Percentiles rank a stretch among this genome's conserved stretches.
These are phyloP conservation scores for Periophthalmus magnuspinnatus DNA, from an alignment of 2,797 vertebrate species.

Conservation along the genomic window DNA sequence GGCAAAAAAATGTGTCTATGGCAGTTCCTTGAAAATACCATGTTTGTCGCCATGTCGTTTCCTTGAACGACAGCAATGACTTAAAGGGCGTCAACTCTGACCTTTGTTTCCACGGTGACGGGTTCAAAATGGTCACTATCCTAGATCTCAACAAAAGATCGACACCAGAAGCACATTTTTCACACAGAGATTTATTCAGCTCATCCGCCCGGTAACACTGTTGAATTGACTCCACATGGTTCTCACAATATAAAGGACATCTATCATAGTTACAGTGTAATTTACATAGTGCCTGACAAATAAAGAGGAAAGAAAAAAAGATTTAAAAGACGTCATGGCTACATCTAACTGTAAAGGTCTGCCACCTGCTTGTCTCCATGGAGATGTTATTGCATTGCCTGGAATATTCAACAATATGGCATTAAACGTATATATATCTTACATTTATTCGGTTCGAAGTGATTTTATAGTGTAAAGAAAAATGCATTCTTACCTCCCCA, in stretches of 20 bases:
- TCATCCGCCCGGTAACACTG: slow-evolving; percentile 17
- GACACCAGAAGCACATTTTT: slow-evolving; percentile 21
- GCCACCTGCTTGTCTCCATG: no score
- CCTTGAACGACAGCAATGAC: slow-evolving; percentile 2
- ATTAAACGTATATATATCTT: no score
- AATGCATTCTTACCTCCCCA: no score
- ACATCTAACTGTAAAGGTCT: no score
- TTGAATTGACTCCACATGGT: background rate
- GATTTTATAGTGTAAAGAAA: no score
- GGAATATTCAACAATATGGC: no score
- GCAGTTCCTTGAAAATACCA: background rate
- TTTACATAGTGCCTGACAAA: no score
- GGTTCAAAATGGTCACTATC: background rate
- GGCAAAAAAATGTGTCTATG: background rate
- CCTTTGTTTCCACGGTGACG: slow-evolving; percentile 31
- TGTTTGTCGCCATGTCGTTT: background rate
- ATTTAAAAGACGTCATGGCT: background rate
- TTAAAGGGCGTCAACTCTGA: slow-evolving; percentile 5
- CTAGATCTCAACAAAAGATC: background rate
- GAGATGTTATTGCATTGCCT: no score
- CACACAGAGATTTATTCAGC: slow-evolving; percentile 7
- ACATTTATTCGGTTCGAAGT: no score
- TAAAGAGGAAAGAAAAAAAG: no score
- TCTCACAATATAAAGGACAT: slow-evolving; percentile 1
- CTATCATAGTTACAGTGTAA: background rate